Base-by-base conservation (phyloP, 2,113 vertebrate genomes). In the Nibea coibor region DNA sequence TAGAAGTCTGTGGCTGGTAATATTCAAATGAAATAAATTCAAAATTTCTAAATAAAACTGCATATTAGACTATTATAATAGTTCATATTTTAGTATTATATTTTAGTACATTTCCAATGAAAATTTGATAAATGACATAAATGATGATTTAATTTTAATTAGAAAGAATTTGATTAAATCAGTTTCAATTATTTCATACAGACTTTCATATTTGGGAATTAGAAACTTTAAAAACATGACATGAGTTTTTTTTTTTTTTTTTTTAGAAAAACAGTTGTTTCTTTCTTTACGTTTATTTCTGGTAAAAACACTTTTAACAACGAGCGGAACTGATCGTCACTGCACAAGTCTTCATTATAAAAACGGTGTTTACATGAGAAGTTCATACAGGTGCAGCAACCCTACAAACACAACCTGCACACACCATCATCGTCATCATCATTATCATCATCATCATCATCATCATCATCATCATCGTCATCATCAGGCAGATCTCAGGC, bases 381-480 rank as follows among this genome's bases (percentile, higher is more conserved):
- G 57, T 10, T 35, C 71, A 22, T 2, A 73, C 61, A 31, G 66
- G 48, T n/a, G 47, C 47, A 4, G 5, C 66, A 51, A 9, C 7
- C 22, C 43, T 19, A 26, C 43, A 5, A 47, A 39, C 35, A 35
- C 31, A 10, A 51, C 28, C 63, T 62, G 26, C 43, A 35, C 39
- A 48, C 51, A 26, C 15, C 72, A 58, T 69, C 75, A 65, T 54
- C n/a, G n/a, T 43, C 78, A 20, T 59, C 59, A 57, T 63, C 72
- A 70, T 43, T 70, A 20, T 59, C 59, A 57, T 63, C 72, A 70
- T n/a, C n/a, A n/a, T n/a, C n/a, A n/a, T 43, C 78, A 24, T 58
- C 59, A 57, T 63, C 72, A 70, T 42, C 77, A 35, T 50, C 72
- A 58, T 72, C 75, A 65, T 54, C 53, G 15, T 43, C 78, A 20